These are phyloP conservation scores for Drosophila fulvimacula DNA, from an alignment of 2,888 invertebrate species.

Conservation along the genomic window DNA sequence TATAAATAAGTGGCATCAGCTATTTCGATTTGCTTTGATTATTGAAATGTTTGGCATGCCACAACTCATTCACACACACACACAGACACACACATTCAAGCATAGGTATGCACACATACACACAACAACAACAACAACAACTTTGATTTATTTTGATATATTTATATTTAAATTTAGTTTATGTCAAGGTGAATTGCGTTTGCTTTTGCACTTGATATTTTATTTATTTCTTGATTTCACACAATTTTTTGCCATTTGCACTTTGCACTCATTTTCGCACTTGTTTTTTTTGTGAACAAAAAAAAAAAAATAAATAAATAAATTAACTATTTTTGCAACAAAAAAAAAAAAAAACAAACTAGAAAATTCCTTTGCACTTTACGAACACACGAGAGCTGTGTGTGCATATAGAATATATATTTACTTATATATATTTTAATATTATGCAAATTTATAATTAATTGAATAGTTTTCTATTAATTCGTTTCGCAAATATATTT, in stretches of 20 bases:
- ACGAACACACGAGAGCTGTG: background rate
- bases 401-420: constrained; percentile 1
- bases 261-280: constrained; percentile 16
- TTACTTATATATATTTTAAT: constrained; percentile 2
- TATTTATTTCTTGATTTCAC: background rate
- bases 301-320: constrained; percentile 18
- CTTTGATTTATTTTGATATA: background rate
- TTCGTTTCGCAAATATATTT: constrained; percentile 6
- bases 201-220: constrained; percentile 26
- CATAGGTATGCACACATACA: background rate
- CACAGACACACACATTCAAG: constrained; percentile 8
- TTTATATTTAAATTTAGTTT: constrained; percentile 20
- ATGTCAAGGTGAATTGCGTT: constrained; percentile 26
- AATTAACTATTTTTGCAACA: background rate
- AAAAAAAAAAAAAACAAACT: constrained; percentile 14
- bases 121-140: constrained; percentile 12
- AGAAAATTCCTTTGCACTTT: constrained; percentile 17
- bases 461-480: constrained; percentile 10
- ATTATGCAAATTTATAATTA: background rate
- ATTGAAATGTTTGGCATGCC: constrained; percentile 63
- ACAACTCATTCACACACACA: constrained; percentile 36
- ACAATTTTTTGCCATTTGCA: constrained; percentile 1
- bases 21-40: constrained; percentile 35
- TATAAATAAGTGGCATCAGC: constrained; percentile 45
- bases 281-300: constrained; percentile 1